These are phyloP conservation scores for Anagrus nilaparvatae DNA, from an alignment of 1,140 invertebrate genomes.

Conservation along the genomic window DNA sequence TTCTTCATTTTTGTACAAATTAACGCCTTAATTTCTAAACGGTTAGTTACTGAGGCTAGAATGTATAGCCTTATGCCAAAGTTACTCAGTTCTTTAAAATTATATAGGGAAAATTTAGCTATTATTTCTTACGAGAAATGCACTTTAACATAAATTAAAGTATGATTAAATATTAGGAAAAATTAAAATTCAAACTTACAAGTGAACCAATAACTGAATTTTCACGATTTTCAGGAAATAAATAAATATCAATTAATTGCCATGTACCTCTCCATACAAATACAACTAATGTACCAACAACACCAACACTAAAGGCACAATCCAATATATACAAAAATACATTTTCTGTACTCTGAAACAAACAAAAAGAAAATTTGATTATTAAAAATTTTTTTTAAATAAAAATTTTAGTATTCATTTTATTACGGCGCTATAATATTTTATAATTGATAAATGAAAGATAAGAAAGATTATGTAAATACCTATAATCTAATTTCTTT, in stretches of 20 bases:
- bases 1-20: too few relatives aligned
- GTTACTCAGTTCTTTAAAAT: conserved; percentile 1
- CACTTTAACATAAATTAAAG: too few relatives aligned
- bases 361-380: neutral
- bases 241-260: conserved; percentile 65
- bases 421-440: too few relatives aligned
- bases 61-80: conserved; percentile 7
- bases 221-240: conserved; percentile 58
- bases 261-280: conserved; percentile 81
- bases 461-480: too few relatives aligned
- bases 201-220: conserved; percentile 64
- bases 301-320: conserved; percentile 72
- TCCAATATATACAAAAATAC: conserved; percentile 68
- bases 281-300: conserved; percentile 74
- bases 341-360: conserved; percentile 57
- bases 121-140: neutral
- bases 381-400: neutral
- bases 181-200: conserved; percentile 47
- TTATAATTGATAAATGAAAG: too few relatives aligned
- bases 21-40: too few relatives aligned
- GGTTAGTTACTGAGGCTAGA: too few relatives aligned
- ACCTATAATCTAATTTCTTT: too few relatives aligned
- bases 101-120: neutral
- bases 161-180: too few relatives aligned
- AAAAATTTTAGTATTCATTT: neutral